phyloP scores from a whole-genome alignment of 1,140 invertebrate species.

The Aricia agestis region DNA sequence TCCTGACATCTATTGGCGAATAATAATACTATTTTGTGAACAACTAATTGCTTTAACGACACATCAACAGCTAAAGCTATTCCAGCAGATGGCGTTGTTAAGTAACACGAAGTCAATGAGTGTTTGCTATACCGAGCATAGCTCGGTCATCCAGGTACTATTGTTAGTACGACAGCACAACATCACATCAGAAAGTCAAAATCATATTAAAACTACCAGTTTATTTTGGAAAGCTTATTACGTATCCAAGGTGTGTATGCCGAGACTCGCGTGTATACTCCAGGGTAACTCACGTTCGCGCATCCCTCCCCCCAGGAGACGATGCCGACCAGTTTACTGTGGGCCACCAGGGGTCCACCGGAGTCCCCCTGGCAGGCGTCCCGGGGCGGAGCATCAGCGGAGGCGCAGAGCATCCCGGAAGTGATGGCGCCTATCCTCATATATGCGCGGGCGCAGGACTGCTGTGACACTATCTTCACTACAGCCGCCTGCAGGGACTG shows the following conservation, averaged over 20 bases:
- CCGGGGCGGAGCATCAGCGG: slow-evolving; percentile 43
- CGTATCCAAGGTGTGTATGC: slow-evolving; percentile 54
- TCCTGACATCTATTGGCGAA: too few species aligned
- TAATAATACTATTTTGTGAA: too few species aligned
- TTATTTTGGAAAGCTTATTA: slow-evolving; percentile 19
- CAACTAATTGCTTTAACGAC: too few species aligned
- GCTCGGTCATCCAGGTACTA: too few species aligned
- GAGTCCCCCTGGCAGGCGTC: slow-evolving; percentile 83
- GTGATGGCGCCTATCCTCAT: slow-evolving; percentile 43
- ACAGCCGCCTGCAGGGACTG: slow-evolving; percentile 44
- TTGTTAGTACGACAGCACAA: too few species aligned
- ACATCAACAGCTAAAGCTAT: too few species aligned
- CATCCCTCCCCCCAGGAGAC: slow-evolving; percentile 86
- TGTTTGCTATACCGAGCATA: too few species aligned
- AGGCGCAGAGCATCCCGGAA: slow-evolving; percentile 63
- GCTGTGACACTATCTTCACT: slow-evolving; percentile 49
- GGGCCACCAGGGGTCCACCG: slow-evolving; percentile 78
- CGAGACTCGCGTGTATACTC: slow-evolving; percentile 87
- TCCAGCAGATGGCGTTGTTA: too few species aligned
- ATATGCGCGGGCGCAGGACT: slow-evolving; percentile 48
- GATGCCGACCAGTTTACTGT: slow-evolving; percentile 77
- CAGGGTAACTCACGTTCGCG: slow-evolving; percentile 81
- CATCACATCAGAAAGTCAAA: too few species aligned
- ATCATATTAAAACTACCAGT: not conserved
- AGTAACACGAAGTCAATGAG: too few species aligned